A percentile compares a stretch with the other conserved stretches of the same genome.
phyloP scores from a whole-genome alignment of 2,888 invertebrate genomes.

The Sarcophaga rosellei region DNA sequence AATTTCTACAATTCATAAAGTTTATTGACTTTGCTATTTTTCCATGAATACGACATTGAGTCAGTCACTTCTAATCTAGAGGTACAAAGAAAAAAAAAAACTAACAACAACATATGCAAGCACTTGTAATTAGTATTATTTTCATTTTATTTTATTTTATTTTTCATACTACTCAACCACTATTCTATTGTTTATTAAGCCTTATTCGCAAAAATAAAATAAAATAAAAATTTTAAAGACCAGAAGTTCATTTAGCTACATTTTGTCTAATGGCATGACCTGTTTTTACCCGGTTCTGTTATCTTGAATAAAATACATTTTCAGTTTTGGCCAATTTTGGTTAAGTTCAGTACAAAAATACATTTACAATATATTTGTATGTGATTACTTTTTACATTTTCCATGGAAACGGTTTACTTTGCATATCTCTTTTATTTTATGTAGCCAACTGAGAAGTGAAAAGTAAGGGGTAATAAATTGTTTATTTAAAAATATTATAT shows the following conservation, averaged over 20 bases:
- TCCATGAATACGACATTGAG: constrained; percentile 62
- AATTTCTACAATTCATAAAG: constrained; percentile 16
- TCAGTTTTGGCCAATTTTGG: not conserved
- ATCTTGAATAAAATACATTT: not conserved
- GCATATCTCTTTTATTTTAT: not conserved
- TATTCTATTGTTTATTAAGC: not conserved
- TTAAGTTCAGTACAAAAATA: no score
- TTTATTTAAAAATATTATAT: constrained; percentile 1
- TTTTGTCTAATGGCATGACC: constrained; percentile 35
- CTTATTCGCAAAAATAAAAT: constrained; percentile 11
- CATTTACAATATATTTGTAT: no score
- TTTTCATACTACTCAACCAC: constrained; percentile 13
- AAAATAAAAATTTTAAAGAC: constrained; percentile 33
- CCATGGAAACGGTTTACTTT: not conserved
- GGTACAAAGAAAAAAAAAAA: not conserved
- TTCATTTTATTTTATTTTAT: constrained; percentile 10
- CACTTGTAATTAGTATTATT: constrained; percentile 40
- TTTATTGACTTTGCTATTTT: constrained; percentile 57
- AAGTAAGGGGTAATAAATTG: constrained; percentile 8
- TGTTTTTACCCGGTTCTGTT: not conserved
- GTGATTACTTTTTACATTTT: not conserved
- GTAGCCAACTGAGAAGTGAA: not conserved
- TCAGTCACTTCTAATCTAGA: not conserved
- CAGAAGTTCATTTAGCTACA: not conserved
- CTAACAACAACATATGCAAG: constrained; percentile 8